phyloP scores from a whole-genome alignment of 1,140 invertebrate genomes.

The Sitobion miscanthi region DNA sequence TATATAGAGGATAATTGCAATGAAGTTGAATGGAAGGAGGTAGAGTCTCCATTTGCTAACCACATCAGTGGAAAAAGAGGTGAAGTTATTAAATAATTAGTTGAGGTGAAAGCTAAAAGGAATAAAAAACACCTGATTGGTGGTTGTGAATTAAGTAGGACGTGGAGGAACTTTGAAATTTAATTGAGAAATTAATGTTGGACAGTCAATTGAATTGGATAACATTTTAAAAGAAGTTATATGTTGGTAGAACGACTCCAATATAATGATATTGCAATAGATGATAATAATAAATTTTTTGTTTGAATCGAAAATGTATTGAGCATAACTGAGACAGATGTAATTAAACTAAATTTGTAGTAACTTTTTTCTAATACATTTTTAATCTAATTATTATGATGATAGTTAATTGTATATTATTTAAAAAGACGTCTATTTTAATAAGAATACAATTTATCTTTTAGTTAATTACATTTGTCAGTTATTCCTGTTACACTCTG shows the following conservation, averaged over 20 bases:
- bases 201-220: neutral
- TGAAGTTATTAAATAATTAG: neutral
- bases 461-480: neutral
- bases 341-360: neutral
- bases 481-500: neutral
- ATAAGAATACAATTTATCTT: no score
- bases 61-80: neutral
- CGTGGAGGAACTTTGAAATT: neutral
- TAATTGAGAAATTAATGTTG: neutral
- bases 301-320: neutral
- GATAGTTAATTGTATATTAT: neutral
- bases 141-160: neutral
- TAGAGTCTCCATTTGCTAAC: neutral
- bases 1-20: neutral
- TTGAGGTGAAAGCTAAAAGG: neutral
- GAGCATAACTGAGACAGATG: neutral
- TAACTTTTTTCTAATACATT: neutral
- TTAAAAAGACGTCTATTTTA: neutral
- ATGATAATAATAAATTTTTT: neutral
- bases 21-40: fast-evolving
- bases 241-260: neutral
- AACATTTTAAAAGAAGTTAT: neutral
- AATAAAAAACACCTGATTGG: neutral
- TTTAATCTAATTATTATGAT: neutral
- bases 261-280: neutral